A percentile compares a stretch with the other conserved stretches of the same genome.
These are phyloP conservation scores for Parelbella ahira DNA, from an alignment of 2,888 invertebrate species.

Conservation along the genomic window DNA sequence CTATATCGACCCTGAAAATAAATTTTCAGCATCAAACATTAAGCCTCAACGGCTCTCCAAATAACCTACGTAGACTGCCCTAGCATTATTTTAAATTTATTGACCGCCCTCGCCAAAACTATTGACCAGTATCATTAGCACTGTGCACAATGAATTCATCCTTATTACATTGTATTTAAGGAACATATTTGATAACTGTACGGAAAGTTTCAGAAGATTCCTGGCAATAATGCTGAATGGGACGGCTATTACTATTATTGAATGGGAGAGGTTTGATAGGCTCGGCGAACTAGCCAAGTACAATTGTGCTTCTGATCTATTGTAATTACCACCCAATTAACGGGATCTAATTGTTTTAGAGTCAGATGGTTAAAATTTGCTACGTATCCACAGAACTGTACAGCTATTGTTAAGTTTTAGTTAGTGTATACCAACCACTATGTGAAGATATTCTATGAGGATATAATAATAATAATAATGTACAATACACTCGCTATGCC, in stretches of 20 bases:
- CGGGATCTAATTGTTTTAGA: conserved; percentile 21
- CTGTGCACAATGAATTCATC: conserved; percentile 4
- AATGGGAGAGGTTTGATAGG: conserved; percentile 22
- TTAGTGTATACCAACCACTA: too few species aligned
- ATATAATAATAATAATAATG: too few species aligned
- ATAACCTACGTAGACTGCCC: conserved; percentile 4
- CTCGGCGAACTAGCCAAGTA: conserved; percentile 10
- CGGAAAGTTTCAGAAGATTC: conserved; percentile 18
- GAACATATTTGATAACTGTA: too few species aligned
- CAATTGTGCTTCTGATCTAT: conserved; percentile 23
- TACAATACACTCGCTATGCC: too few species aligned
- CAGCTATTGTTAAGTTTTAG: too few species aligned
- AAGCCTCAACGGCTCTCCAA: conserved; percentile 8
- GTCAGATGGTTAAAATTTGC: conserved; percentile 21
- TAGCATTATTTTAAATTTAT: conserved; percentile 23
- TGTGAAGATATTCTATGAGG: too few species aligned
- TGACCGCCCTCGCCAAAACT: conserved; percentile 16
- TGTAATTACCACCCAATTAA: conserved; percentile 24
- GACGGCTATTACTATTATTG: conserved; percentile 23
- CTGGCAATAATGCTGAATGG: conserved; percentile 22
- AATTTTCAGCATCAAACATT: conserved; percentile 5
- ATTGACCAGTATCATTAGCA: conserved; percentile 13
- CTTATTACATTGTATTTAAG: too few species aligned
- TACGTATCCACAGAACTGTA: conserved; percentile 4
- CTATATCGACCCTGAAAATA: conserved; percentile 1